phyloP scores from a whole-genome alignment of 2,113 vertebrate genomes.

The Paradoxurus hermaphroditus region DNA sequence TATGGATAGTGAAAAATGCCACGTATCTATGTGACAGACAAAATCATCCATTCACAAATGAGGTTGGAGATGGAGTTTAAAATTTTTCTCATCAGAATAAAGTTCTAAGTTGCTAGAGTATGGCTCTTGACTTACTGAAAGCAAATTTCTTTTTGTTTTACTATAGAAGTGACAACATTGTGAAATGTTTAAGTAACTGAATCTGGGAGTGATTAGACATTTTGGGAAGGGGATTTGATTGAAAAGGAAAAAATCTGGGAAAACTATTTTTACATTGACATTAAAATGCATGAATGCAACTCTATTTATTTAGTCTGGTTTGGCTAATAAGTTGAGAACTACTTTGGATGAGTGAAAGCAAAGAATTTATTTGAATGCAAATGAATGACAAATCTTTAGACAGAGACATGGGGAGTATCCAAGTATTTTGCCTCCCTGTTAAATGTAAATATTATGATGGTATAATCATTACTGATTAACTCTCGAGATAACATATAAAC shows the following conservation, averaged over 20 bases:
- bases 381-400: constrained; percentile 41
- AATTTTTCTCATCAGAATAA: constrained; percentile 13
- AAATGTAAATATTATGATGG: constrained; percentile 29
- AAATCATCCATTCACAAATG: background rate
- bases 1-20: background rate
- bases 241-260: constrained; percentile 27
- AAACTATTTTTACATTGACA: constrained; percentile 49
- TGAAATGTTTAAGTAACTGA: constrained; percentile 39
- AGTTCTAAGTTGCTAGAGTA: background rate
- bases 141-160: constrained; percentile 22
- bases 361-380: constrained; percentile 41
- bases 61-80: background rate
- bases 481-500: background rate
- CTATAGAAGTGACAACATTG: constrained; percentile 24
- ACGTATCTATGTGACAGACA: background rate
- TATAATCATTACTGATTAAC: constrained; percentile 9
- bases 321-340: constrained; percentile 24
- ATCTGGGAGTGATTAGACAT: constrained; percentile 49
- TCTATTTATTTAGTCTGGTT: constrained; percentile 61
- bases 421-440: constrained; percentile 25
- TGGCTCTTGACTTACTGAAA: background rate
- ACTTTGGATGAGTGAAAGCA: constrained; percentile 51
- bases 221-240: constrained; percentile 26
- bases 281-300: background rate
- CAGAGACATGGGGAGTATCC: background rate